Base-by-base conservation (phyloP, 1,140 invertebrate genomes). In the Drosophila pruinosa region DNA sequence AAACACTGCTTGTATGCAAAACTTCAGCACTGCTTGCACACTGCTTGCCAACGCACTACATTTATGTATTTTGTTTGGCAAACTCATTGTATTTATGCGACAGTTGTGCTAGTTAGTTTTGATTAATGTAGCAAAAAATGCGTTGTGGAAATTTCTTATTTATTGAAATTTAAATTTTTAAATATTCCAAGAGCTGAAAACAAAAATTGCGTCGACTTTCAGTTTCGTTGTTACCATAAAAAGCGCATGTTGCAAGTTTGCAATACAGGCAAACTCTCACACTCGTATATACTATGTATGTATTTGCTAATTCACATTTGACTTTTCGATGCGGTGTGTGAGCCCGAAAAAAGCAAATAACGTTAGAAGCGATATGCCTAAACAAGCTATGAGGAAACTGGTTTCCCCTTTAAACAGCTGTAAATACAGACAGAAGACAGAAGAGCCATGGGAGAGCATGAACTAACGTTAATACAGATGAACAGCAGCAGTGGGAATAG, bases 321-420 rank as follows among this genome's bases (percentile, higher is more conserved):
- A 68, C 78, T 68, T 72, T 81, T 79, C 10, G 57, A 57, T 38
- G 57, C 53, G 65, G 48, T 69, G 38, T 45, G 4, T 62, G 77
- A 17, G 64, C 43, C 77, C 77, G 65, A 65, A 79, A 76, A 72
- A 72, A 72, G 59, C 67, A 70, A 76, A 72, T 58, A 79, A 52
- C 61, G 59, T 64, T 73, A 73, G 68, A 72, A 72, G n/a, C 31
- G 12, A 56, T 57, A 72, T 43, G 63, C 19, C 57, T 62, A 62
- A 64, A 56, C 36, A 61, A 63, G 62, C 61, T 26, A 26, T 4
- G 12, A 8, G 41, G 22, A 85, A 85, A 85, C 81, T 74, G 81
- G 81, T 85, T 85, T 86, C 45, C 21, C 43, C 59, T 58, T 59
- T 41, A 47, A 85, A 77, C 81, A 86, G 81, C 77, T 86, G 81